Percentiles rank a stretch among this genome's conserved stretches.
Conservation (phyloP, 1,140 invertebrate species). For the Sweltsa coloradensis region DNA sequence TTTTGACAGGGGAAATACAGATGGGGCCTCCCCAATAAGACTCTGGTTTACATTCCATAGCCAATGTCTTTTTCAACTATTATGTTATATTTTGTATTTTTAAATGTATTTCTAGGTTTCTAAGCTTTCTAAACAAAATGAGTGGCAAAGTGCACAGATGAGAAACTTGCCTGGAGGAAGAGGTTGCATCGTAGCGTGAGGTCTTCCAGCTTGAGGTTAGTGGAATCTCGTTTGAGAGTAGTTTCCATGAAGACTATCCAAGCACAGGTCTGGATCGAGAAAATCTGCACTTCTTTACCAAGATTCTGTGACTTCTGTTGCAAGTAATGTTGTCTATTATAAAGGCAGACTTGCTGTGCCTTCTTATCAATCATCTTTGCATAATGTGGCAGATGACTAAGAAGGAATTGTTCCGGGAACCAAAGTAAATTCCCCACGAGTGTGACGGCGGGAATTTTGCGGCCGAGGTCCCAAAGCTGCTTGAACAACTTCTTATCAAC, state of each 20-base stretch:
- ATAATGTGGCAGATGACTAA: constrained; percentile 43
- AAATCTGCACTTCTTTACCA: constrained; percentile 38
- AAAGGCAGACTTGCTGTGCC: constrained; percentile 36
- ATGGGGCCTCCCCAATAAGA: no score
- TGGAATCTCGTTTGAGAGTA: constrained; percentile 34
- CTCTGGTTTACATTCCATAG: no score
- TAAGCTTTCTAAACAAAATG: neutral
- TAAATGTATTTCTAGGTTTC: no score
- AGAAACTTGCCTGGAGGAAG: constrained; percentile 26
- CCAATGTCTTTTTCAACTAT: no score
- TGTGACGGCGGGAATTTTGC: constrained; percentile 60
- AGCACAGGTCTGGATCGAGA: constrained; percentile 26
- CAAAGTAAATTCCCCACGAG: constrained; percentile 64
- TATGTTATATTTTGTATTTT: no score
- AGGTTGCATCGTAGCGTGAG: constrained; percentile 45
- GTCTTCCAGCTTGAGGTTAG: constrained; percentile 41
- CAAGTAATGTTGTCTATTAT: constrained; percentile 41
- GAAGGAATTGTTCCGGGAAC: constrained; percentile 66
- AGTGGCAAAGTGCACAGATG: neutral
- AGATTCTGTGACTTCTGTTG: constrained; percentile 41
- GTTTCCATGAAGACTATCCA: constrained; percentile 52
- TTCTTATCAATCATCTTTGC: constrained; percentile 47
- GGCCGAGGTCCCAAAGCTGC: constrained; percentile 56
- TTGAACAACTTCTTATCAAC: constrained; percentile 68
- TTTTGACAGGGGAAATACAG: no score